Percentiles rank a stretch among this genome's conserved stretches.
These are phyloP conservation scores for Eupithecia vulgata DNA, from an alignment of 2,888 invertebrate genomes.

Conservation along the genomic window DNA sequence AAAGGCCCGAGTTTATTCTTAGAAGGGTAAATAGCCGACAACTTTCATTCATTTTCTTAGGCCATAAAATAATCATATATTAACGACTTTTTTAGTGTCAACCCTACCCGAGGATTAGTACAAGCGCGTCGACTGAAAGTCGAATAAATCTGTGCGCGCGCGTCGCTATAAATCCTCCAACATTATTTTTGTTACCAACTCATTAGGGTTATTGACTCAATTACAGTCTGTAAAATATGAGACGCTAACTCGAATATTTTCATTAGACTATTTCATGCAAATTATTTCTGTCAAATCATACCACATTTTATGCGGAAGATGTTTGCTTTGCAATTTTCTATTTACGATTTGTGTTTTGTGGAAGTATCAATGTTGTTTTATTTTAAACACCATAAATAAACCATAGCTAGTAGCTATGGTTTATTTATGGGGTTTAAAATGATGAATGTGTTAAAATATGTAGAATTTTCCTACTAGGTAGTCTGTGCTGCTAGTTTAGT, in stretches of 20 bases:
- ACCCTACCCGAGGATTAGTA: conserved; percentile 75
- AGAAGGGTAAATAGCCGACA: conserved; percentile 6
- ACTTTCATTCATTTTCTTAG: conserved; percentile 9
- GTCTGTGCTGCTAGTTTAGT: neutral
- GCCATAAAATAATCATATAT: conserved; percentile 9
- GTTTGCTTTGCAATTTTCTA: conserved; percentile 40
- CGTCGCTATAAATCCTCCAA: conserved; percentile 79
- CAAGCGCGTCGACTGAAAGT: conserved; percentile 60
- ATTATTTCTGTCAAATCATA: conserved; percentile 58
- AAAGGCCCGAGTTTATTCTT: neutral
- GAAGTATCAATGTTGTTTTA: conserved; percentile 4
- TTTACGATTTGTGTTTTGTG: conserved; percentile 7
- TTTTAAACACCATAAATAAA: no score
- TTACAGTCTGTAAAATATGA: conserved; percentile 72
- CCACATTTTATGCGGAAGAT: conserved; percentile 33
- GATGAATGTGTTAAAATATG: neutral
- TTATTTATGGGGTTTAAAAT: neutral
- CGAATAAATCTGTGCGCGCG: conserved; percentile 80
- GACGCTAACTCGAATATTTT: conserved; percentile 65
- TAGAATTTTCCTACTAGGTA: neutral
- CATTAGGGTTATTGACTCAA: conserved; percentile 83
- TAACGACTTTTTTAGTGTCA: conserved; percentile 50
- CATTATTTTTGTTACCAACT: conserved; percentile 83
- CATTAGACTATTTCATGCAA: conserved; percentile 61
- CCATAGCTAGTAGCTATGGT: neutral